phyloP scores from a whole-genome alignment of 2,797 vertebrate species.

The Fringilla coelebs region DNA sequence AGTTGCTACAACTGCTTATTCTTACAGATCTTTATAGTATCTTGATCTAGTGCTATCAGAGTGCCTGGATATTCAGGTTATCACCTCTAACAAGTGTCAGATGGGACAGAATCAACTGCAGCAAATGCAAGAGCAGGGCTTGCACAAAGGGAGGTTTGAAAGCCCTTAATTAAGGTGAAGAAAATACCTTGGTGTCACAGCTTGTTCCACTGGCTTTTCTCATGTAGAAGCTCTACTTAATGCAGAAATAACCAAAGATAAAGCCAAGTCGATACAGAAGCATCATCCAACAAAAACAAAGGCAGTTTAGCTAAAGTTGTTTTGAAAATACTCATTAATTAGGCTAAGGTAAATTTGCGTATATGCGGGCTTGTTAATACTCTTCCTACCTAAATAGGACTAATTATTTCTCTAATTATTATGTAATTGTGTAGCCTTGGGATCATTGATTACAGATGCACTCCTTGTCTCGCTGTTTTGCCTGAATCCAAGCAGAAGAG shows the following conservation, averaged over 20 bases:
- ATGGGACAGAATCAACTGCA: neutral
- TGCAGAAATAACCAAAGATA: neutral
- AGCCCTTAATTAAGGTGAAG: neutral
- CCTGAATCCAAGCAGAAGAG: neutral
- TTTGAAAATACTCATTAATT: constrained; percentile 19
- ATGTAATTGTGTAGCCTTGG: neutral
- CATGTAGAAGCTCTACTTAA: neutral
- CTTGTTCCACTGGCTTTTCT: neutral
- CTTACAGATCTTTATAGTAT: neutral
- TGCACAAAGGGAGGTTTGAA: neutral
- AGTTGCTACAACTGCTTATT: neutral
- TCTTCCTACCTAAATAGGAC: neutral
- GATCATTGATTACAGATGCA: constrained; percentile 6
- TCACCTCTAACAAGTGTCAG: rapidly evolving
- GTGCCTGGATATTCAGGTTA: neutral
- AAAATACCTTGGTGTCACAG: neutral
- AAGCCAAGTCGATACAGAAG: neutral
- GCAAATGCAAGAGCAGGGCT: neutral
- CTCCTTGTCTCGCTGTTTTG: rapidly evolving
- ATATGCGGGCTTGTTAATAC: neutral
- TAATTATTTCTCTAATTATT: constrained; percentile 16
- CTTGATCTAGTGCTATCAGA: neutral
- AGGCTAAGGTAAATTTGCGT: neutral
- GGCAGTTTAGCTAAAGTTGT: neutral
- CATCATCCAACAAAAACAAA: neutral